These are phyloP conservation scores for Saguinus oedipus DNA, from an alignment of 2,797 vertebrate species.

Conservation along the genomic window DNA sequence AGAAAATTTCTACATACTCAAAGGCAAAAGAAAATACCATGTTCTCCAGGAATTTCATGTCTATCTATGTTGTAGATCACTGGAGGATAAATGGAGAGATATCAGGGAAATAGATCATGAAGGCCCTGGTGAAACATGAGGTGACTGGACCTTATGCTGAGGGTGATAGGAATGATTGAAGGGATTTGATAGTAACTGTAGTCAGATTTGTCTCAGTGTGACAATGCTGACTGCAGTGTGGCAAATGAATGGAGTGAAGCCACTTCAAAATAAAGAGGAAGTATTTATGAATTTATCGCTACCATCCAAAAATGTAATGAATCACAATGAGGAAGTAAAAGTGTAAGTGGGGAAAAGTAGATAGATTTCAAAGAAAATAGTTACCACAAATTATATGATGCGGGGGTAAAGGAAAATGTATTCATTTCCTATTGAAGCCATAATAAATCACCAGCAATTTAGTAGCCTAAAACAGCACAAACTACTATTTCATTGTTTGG, in stretches of 20 bases:
- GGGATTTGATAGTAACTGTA: not conserved
- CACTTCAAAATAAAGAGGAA: constrained; percentile 21
- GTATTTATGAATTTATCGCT: not conserved
- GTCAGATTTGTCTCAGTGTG: not conserved
- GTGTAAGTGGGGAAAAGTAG: not conserved
- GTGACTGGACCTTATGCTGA: not conserved
- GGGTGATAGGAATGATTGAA: not conserved
- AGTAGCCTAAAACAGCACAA: not conserved
- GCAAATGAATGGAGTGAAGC: constrained; percentile 16
- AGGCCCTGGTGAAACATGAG: not conserved
- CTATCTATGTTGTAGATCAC: not conserved
- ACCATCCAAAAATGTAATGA: not conserved
- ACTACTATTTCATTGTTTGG: not conserved
- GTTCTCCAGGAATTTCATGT: not conserved
- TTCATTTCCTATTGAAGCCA: not conserved
- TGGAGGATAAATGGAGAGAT: not conserved
- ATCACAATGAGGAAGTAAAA: not conserved
- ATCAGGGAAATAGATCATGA: not conserved
- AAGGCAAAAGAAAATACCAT: not conserved
- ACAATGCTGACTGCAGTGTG: not conserved
- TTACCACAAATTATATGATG: not conserved
- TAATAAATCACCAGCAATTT: not conserved
- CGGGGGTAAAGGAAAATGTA: not conserved
- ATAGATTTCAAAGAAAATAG: not conserved
- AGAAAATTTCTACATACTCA: not conserved